Evolutionary conservation across 2,888 invertebrate species (phyloP).

Genomic region (Lasioglossum oenotherae): DNA sequence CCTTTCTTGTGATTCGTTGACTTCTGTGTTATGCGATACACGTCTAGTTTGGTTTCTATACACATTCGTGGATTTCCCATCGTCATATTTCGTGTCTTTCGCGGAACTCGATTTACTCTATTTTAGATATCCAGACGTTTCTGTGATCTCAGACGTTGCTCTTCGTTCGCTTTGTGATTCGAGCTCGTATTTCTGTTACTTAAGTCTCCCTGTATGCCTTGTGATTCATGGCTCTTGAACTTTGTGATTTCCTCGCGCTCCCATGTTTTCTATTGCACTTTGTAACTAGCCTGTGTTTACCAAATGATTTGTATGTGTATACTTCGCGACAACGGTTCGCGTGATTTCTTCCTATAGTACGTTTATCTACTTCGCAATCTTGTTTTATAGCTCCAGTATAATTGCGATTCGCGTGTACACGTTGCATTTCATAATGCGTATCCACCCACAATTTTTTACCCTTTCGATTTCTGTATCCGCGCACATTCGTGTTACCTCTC

Average conservation of each 20-base stretch:
- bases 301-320: neutral
- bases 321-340: neutral
- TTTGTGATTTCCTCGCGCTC: neutral
- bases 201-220: neutral
- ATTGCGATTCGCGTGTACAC: neutral
- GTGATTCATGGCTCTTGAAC: neutral
- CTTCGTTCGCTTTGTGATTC: neutral
- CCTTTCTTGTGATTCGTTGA: neutral
- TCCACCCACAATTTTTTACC: neutral
- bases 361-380: neutral
- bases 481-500: neutral
- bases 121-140: too few relatives aligned
- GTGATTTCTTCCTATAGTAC: neutral
- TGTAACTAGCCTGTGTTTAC: neutral
- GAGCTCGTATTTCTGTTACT: neutral
- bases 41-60: neutral
- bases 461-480: neutral
- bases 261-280: neutral
- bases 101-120: neutral
- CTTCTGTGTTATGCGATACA: neutral
- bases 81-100: neutral
- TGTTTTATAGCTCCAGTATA: neutral
- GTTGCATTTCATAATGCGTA: neutral
- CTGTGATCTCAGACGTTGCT: neutral
- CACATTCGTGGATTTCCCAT: neutral